phyloP scores from a whole-genome alignment of 2,797 vertebrate species.

The Malurus leucopterus region DNA sequence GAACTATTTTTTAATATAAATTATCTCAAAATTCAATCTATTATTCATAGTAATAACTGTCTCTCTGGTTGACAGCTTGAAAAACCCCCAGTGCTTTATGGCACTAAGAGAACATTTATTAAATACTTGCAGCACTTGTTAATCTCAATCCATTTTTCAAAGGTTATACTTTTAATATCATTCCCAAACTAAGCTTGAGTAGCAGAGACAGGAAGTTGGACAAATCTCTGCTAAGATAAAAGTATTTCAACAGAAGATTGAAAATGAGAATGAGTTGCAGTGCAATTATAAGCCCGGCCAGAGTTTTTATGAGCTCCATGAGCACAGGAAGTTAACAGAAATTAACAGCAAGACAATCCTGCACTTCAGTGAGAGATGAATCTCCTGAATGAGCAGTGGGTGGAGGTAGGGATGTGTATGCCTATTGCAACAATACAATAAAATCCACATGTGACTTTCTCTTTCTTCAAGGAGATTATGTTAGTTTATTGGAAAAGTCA shows the following conservation, averaged over 20 bases:
- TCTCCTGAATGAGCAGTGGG: not conserved
- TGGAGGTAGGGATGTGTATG: not conserved
- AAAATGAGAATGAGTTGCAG: not conserved
- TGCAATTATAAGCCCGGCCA: not conserved
- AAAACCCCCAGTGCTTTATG: not conserved
- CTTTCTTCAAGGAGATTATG: not conserved
- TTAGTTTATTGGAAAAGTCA: constrained; percentile 10
- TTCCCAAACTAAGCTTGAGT: not conserved
- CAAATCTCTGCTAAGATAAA: not conserved
- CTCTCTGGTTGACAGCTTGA: constrained; percentile 16
- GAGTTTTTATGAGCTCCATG: not conserved
- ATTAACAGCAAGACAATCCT: not conserved
- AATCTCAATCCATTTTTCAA: constrained; percentile 35
- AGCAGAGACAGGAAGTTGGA: not conserved
- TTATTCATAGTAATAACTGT: constrained; percentile 16
- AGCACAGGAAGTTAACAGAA: not conserved
- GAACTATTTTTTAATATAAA: not conserved
- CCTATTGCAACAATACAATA: not conserved
- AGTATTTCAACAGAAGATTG: not conserved
- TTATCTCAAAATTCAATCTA: not conserved
- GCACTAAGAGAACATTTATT: not conserved
- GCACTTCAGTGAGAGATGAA: not conserved
- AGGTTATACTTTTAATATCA: not conserved
- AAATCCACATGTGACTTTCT: constrained; percentile 5
- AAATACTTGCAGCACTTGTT: constrained; percentile 15